Evolutionary conservation across 1,140 invertebrate genomes (phyloP).

Genomic region (Diorhabda carinulata): DNA sequence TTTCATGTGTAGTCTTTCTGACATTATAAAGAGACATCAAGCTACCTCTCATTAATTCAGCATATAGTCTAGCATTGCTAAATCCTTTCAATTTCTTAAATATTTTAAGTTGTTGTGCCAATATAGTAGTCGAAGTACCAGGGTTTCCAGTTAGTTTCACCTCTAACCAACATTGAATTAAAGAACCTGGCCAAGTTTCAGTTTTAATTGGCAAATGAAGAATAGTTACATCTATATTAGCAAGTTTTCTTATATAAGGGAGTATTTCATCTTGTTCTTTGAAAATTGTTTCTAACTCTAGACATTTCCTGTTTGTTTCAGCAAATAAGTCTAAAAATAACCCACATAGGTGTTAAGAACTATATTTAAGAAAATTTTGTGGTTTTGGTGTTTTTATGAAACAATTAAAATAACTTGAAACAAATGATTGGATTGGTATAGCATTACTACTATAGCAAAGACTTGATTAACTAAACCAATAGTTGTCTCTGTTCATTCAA

Average conservation of each 20-base stretch:
- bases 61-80: slow-evolving; percentile 64
- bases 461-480: too few species aligned
- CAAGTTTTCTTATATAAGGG: slow-evolving; percentile 52
- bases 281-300: slow-evolving; percentile 62
- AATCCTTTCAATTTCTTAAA: slow-evolving; percentile 75
- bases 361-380: too few species aligned
- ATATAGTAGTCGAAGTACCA: slow-evolving; percentile 68
- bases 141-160: slow-evolving; percentile 72
- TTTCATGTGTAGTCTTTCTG: slow-evolving; percentile 67
- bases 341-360: too few species aligned
- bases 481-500: too few species aligned
- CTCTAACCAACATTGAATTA: slow-evolving; percentile 65
- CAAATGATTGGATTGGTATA: too few species aligned
- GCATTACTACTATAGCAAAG: too few species aligned
- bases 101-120: slow-evolving; percentile 77
- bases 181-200: slow-evolving; percentile 66
- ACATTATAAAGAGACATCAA: slow-evolving; percentile 83
- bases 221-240: slow-evolving; percentile 59
- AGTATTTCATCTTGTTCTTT: slow-evolving; percentile 50
- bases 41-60: slow-evolving; percentile 84
- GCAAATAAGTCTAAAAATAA: slow-evolving; percentile 49
- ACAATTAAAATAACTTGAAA: too few species aligned
- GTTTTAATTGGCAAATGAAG: slow-evolving; percentile 54
- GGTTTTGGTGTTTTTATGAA: too few species aligned
- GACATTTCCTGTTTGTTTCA: slow-evolving; percentile 68